Evolutionary conservation across 1,140 invertebrate genomes (phyloP), one percentile per base, ranked within the genome.

Genomic region (Atta cephalotes): DNA sequence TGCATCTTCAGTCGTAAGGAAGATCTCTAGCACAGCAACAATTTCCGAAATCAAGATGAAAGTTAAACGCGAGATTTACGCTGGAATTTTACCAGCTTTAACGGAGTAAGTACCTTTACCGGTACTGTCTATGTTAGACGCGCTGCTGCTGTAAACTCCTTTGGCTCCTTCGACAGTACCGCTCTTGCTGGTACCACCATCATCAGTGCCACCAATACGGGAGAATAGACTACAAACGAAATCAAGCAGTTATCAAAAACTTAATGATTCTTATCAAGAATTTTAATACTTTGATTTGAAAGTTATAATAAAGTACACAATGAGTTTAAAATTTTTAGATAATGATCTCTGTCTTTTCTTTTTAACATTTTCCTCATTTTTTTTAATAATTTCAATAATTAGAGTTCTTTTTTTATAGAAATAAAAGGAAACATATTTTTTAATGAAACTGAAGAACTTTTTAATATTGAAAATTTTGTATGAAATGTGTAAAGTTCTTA

Each of bases 41-140:
- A 62, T 76, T 62, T 76, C 5, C 16, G 21, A 80, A 66, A 80
- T 28, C 14, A 12, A 39, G 6, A 12, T 28, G 39, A 51, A 58
- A 31, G 2, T 63, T 3, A 62, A 31, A 10, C 0, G 21, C 14
- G 25, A 0, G 2, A 31, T 89, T 87, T 87, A 92, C 58, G 51
- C 21, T 7, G 78, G 65, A 0, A 95, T 90, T 91, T 95, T 95
- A 51, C 95, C 95, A 3, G 95, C 94, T 66, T 92, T 88, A 0
- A 95, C 94, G 16, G 92, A 90, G 66, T 94, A 95, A 45, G 92
- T 91, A 86, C 94, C 95, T 86, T 95, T 95, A 31, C 95, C 95
- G 21, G 39, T 89, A 0, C 89, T 90, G 45, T 94, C 94, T 65
- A 95, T 90, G 6, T 82, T 92, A 0, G 92, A 77, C 9, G 92